Evolutionary conservation across 2,113 vertebrate genomes (phyloP), one percentile per base, ranked within the genome.

Genomic region (Psephotus haematonotus): DNA sequence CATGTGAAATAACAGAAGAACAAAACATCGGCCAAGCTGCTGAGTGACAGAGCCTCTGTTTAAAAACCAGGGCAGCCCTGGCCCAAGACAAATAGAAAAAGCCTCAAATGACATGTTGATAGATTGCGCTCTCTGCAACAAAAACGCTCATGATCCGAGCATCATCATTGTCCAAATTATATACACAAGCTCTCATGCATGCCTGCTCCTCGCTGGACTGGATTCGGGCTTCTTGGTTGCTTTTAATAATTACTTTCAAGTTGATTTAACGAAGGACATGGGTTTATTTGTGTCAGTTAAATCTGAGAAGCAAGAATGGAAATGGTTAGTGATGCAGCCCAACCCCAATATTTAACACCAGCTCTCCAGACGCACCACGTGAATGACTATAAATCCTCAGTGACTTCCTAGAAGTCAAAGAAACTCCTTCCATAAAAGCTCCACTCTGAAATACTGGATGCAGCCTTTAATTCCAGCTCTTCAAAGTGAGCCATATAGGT

Each of bases 21-120:
- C 57, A 60, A 86, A 96, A 86, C 2, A 28, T 25, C 5, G 5
- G 74, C 77, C 70, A 65, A 87, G 80, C 80, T 75, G 72, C 80
- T 82, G 91, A 95, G 89, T 86, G 92, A 92, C 87, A 87, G 84
- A 94, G 75, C 17, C 46, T 4, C 82, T 44, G 53, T 41, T 84
- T 55, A 71, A 59, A 85, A 83, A 67, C 17, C 19, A 41, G 59
- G 71, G 9, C 93, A 67, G 71, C 62, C 86, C 9, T 41, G 86
- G 68, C 91, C 80, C 57, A 13, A 78, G 60, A 77, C 35, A 52
- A 92, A 82, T 0, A 47, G 0, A 41, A 64, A 94, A 50, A 78
- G 41, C 77, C 65, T 72, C 69, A 77, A 47, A 41, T 29, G 74
- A 59, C 72, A 72, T 1, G 9, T 5, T 86, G 86, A 93, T 53